Evolutionary conservation across 2,888 invertebrate genomes (phyloP), one percentile per base, ranked within the genome.

Genomic region (Melipona bicolor): DNA sequence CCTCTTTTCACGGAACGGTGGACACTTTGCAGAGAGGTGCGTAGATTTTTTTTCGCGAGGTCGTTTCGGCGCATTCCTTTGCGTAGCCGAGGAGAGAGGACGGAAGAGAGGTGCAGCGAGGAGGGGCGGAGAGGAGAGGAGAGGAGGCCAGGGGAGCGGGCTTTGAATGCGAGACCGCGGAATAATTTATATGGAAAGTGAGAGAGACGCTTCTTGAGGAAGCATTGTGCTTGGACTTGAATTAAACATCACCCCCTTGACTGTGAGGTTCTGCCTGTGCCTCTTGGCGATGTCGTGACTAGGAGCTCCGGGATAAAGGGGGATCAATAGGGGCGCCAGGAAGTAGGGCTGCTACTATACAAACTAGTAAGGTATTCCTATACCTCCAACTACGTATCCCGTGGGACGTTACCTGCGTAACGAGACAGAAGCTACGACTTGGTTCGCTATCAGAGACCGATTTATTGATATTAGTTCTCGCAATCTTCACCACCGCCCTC

Each of bases 271-370:
- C 84, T 77, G 87, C 81, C 88, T 84, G 83, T 87, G 90, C 89
- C 90, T 91, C 89, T 84, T 87, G 91, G 91, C 90, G 88, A 91
- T 89, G 90, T 90, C 91, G 90, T 90, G 88, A 89, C 90, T 91
- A 89, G 88, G 77, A 91, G 88, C 87, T 86, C 80, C 87, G 79
- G 87, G 87, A 90, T 89, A 89, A 90, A 88, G 89, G 88, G 90
- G 87, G 87, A 88, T 91, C 91, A 83, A 89, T 90, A 90, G 90
- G 89, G 85, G 89, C 79, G 81, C 84, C 90, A 86, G 89, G 89
- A 91, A 90, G 85, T 90, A 86, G 83, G 88, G 77, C 85, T 85
- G 84, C 84, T 87, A 85, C 89, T 91, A 89, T 90, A 91, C 90
- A 90, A 91, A 91, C 90, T 87, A 82, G 72, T 86, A 81, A 84